Evolutionary conservation across 2,797 vertebrate species (phyloP).

Genomic region (Neopelma chrysocephalum): DNA sequence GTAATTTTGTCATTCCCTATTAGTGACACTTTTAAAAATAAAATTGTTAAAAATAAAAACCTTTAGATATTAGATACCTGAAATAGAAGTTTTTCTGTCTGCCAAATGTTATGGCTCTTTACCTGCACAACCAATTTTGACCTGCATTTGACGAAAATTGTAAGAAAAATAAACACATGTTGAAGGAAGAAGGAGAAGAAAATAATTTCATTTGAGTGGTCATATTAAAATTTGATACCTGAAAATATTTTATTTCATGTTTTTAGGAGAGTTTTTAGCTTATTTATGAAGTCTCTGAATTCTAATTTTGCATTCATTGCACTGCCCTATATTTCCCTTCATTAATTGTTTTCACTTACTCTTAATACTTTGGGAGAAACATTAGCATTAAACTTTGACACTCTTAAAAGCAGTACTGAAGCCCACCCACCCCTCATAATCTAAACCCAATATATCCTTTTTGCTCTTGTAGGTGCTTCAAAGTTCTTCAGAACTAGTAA

Average conservation of each 20-base stretch:
- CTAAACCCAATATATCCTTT: neutral
- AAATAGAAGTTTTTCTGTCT: neutral
- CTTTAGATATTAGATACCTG: neutral
- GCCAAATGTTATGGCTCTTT: neutral
- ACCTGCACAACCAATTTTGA: neutral
- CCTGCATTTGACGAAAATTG: neutral
- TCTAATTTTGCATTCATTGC: neutral
- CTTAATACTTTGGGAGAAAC: neutral
- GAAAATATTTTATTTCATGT: neutral
- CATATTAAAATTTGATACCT: neutral
- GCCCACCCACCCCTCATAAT: accelerated
- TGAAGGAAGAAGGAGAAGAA: neutral
- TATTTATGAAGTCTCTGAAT: neutral
- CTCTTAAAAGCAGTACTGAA: neutral
- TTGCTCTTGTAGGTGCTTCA: neutral
- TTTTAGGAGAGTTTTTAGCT: neutral
- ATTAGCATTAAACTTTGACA: neutral
- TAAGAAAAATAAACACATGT: neutral
- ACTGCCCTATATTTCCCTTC: neutral
- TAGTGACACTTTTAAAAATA: neutral
- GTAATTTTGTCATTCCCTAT: neutral
- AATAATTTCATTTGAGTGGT: neutral
- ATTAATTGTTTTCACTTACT: neutral
- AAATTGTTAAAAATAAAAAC: neutral
- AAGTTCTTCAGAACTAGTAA: neutral